Conservation (phyloP, 1,140 invertebrate species). For the Drosophila elegans region DNA sequence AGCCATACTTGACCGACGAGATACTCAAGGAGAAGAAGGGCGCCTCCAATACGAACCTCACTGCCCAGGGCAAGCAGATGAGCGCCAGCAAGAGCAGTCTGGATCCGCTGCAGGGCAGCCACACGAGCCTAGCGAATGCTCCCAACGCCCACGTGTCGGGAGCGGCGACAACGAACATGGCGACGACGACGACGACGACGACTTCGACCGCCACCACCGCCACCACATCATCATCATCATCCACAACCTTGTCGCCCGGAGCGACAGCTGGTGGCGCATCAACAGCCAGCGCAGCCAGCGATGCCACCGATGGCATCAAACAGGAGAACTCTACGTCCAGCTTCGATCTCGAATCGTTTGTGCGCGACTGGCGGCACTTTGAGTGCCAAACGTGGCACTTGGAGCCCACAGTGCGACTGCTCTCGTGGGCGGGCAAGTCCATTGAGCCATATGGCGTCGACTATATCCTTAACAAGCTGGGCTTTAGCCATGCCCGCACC, state of each 20-base stretch:
- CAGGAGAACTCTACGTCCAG: constrained; percentile 41
- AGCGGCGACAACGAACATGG: constrained; percentile 18
- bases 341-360: constrained; percentile 82
- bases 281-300: constrained; percentile 17
- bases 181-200: constrained; percentile 24
- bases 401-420: constrained; percentile 96
- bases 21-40: constrained; percentile 70
- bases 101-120: constrained; percentile 69
- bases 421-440: constrained; percentile 98
- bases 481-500: constrained; percentile 97
- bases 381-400: constrained; percentile 98
- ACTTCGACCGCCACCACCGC: too few relatives aligned
- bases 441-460: constrained; percentile 99
- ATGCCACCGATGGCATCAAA: constrained; percentile 45
- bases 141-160: constrained; percentile 16
- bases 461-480: constrained; percentile 98
- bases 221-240: neutral
- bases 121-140: constrained; percentile 57
- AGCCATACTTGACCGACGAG: constrained; percentile 76
- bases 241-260: constrained; percentile 19
- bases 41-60: constrained; percentile 61
- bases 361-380: constrained; percentile 93
- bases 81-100: constrained; percentile 71
- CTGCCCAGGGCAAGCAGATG: constrained; percentile 65
- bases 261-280: constrained; percentile 20